Evolutionary conservation across 2,888 invertebrate genomes (phyloP).

Genomic region (Plagodis dolabraria): DNA sequence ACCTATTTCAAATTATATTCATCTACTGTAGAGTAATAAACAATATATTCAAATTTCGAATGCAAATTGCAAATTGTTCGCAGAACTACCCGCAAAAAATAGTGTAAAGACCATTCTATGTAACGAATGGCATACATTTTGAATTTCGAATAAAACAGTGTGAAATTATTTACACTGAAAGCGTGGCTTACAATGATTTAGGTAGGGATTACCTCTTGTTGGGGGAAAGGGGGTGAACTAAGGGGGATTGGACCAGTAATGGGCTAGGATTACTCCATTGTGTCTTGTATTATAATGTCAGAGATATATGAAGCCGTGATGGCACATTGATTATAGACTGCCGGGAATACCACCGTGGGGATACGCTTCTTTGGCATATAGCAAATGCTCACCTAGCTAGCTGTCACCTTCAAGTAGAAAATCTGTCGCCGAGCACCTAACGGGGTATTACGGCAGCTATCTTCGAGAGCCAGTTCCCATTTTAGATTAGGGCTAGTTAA

Average conservation of each 20-base stretch:
- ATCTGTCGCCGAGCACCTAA: too few relatives aligned
- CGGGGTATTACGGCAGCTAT: too few relatives aligned
- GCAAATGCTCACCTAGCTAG: too few relatives aligned
- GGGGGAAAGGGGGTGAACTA: not conserved
- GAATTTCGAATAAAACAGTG: slow-evolving; percentile 23
- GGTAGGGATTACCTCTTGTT: slow-evolving; percentile 26
- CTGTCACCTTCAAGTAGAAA: too few relatives aligned
- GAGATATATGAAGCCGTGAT: slow-evolving; percentile 12
- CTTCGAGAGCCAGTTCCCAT: too few relatives aligned
- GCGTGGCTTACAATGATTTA: slow-evolving; percentile 37
- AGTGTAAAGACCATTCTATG: slow-evolving; percentile 4
- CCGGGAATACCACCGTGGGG: too few relatives aligned
- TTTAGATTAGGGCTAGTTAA: too few relatives aligned
- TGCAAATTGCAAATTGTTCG: not conserved
- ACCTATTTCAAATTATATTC: too few relatives aligned
- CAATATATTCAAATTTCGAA: not conserved
- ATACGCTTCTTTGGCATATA: too few relatives aligned
- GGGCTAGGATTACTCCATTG: slow-evolving; percentile 20
- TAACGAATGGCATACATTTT: slow-evolving; percentile 19
- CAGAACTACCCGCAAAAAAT: slow-evolving; percentile 18
- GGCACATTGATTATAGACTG: slow-evolving; percentile 2
- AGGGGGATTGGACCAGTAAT: slow-evolving; percentile 10
- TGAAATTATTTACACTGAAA: slow-evolving; percentile 38
- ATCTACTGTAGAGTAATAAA: too few relatives aligned
- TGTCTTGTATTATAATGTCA: slow-evolving; percentile 10